A percentile compares a stretch with the other conserved stretches of the same genome.
phyloP scores from a whole-genome alignment of 2,797 vertebrate species.

The Coregonus suidteri region DNA sequence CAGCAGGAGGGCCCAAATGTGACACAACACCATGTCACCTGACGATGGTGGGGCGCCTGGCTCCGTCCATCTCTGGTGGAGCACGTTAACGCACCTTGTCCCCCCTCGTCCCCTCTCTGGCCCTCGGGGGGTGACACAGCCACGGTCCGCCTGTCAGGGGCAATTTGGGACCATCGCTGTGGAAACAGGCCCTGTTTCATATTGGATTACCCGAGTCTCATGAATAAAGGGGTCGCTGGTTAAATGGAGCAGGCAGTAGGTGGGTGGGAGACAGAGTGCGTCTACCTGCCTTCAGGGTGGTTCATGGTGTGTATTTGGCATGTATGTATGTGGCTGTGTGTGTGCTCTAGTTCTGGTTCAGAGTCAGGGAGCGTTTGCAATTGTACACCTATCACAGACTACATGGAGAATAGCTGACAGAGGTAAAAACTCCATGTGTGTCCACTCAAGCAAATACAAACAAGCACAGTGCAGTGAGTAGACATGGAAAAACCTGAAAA shows the following conservation, averaged over 20 bases:
- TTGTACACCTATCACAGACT: background rate
- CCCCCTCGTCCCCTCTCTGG: background rate
- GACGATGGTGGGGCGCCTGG: background rate
- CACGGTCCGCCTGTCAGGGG: background rate
- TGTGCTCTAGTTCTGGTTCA: background rate
- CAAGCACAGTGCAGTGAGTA: background rate
- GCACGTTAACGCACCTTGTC: background rate
- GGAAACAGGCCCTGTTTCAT: slow-evolving; percentile 1
- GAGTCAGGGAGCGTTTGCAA: background rate
- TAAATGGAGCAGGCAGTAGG: too few species aligned
- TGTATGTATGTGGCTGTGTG: background rate
- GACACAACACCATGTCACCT: background rate
- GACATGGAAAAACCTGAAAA: background rate
- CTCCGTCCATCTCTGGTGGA: background rate
- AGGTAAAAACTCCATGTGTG: background rate
- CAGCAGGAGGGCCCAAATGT: background rate
- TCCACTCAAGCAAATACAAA: slow-evolving; percentile 4
- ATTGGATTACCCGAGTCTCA: slow-evolving; percentile 3
- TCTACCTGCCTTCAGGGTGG: background rate
- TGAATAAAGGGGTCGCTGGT: background rate
- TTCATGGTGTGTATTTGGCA: background rate
- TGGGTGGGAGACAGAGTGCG: background rate
- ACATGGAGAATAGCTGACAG: slow-evolving; percentile 1
- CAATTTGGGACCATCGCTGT: background rate
- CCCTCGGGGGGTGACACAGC: slow-evolving; percentile 1